These are phyloP conservation scores for Formica aserva DNA, from an alignment of 2,888 invertebrate genomes.

Conservation along the genomic window DNA sequence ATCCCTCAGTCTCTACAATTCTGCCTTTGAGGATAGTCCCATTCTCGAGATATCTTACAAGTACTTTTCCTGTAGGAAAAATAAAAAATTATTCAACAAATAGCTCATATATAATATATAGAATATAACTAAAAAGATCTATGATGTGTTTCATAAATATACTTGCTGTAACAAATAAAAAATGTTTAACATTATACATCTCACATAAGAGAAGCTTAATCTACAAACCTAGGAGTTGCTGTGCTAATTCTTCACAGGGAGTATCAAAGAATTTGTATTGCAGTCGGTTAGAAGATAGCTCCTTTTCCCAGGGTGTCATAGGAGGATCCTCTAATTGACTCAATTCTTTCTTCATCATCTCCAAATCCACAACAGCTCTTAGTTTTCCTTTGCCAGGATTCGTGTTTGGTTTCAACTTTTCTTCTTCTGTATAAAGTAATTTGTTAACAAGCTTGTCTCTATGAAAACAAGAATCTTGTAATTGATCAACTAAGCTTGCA, in stretches of 20 bases:
- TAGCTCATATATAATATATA: not conserved
- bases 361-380: conserved; percentile 73
- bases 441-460: not conserved
- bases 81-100: not conserved
- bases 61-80: conserved; percentile 86
- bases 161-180: not conserved
- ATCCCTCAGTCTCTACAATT: conserved; percentile 92
- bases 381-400: conserved; percentile 62
- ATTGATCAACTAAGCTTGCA: not conserved
- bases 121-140: not conserved
- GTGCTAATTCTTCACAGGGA: conserved; percentile 87
- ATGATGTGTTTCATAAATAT: not conserved
- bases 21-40: conserved; percentile 87
- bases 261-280: conserved; percentile 85
- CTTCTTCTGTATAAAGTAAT: conserved; percentile 42
- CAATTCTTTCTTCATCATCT: conserved; percentile 79
- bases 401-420: conserved; percentile 43
- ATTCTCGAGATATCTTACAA: conserved; percentile 87
- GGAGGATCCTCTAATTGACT: conserved; percentile 83
- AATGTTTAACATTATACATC: not conserved
- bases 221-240: conserved; percentile 86
- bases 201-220: not conserved
- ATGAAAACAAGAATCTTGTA: not conserved
- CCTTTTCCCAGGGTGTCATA: conserved; percentile 76
- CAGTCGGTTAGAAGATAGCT: conserved; percentile 78